Evolutionary conservation across 2,113 vertebrate species (phyloP).

Genomic region (Trichomycterus rosablanca): DNA sequence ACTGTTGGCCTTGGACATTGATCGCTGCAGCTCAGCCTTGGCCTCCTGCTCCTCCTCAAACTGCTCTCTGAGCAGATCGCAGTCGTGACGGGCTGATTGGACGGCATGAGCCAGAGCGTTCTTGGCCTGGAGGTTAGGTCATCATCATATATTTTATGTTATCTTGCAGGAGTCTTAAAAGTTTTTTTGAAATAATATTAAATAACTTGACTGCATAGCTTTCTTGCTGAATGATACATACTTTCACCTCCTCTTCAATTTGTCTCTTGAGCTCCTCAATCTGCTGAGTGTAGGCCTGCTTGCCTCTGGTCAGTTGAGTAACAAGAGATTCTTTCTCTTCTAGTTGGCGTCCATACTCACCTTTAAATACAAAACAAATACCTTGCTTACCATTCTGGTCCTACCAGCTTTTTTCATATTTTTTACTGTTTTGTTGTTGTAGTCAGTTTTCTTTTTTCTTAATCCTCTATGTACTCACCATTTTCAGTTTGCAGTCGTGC

Average conservation of each 20-base stretch:
- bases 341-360: conserved; percentile 61
- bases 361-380: too few relatives aligned
- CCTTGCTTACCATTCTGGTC: too few relatives aligned
- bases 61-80: conserved; percentile 67
- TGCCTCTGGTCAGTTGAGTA: conserved; percentile 52
- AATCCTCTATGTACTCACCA: conserved; percentile 27
- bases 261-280: conserved; percentile 42
- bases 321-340: conserved; percentile 69
- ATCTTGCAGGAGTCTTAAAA: too few relatives aligned
- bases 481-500: conserved; percentile 40
- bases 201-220: too few relatives aligned
- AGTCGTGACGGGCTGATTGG: conserved; percentile 68
- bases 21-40: conserved; percentile 63
- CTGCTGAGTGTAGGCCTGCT: conserved; percentile 42
- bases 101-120: conserved; percentile 69
- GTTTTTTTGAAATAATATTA: conserved; percentile 10
- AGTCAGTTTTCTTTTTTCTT: too few relatives aligned
- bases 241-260: conserved; percentile 58
- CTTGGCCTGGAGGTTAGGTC: conserved; percentile 73
- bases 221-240: not conserved
- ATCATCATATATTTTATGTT: not conserved
- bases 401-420: too few relatives aligned
- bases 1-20: conserved; percentile 67
- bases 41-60: conserved; percentile 72
- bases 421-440: too few relatives aligned